These are phyloP conservation scores for Lordiphosa clarofinis DNA, from an alignment of 1,140 invertebrate species.

Conservation along the genomic window DNA sequence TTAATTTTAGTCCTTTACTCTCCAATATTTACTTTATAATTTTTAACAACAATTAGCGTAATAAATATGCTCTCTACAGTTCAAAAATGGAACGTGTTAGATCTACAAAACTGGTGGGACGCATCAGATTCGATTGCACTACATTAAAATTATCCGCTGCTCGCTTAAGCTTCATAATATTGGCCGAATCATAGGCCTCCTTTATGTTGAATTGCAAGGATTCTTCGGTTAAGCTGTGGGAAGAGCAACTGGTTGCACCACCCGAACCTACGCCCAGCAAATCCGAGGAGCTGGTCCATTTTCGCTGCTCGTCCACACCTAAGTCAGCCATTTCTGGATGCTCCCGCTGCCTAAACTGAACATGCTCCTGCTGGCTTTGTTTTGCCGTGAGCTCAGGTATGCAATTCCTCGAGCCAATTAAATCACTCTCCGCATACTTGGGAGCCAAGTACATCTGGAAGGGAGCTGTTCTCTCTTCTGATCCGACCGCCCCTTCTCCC, in stretches of 20 bases:
- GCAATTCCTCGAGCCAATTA: background rate
- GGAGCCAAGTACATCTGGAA: no score
- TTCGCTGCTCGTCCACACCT: background rate
- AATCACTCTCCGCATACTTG: background rate
- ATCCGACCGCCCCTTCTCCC: background rate
- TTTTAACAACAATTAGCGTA: background rate
- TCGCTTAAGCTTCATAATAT: conserved; percentile 23
- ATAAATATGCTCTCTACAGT: conserved; percentile 17
- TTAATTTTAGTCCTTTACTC: no score
- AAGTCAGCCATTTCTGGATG: background rate
- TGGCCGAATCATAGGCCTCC: conserved; percentile 18
- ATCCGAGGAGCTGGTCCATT: conserved; percentile 47
- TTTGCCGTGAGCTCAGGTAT: no score
- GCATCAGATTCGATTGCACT: conserved; percentile 57
- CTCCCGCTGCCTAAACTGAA: background rate
- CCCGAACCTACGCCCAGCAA: conserved; percentile 17
- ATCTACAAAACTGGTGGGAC: conserved; percentile 47
- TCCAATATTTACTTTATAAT: background rate
- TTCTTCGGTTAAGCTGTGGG: conserved; percentile 16
- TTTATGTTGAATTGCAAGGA: conserved; percentile 15
- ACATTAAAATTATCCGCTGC: conserved; percentile 27
- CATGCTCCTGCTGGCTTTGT: background rate
- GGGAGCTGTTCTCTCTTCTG: background rate
- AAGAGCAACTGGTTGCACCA: conserved; percentile 14
- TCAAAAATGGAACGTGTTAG: conserved; percentile 40